Evolutionary conservation across 2,797 vertebrate species (phyloP).

Genomic region (Harpagifer antarcticus): DNA sequence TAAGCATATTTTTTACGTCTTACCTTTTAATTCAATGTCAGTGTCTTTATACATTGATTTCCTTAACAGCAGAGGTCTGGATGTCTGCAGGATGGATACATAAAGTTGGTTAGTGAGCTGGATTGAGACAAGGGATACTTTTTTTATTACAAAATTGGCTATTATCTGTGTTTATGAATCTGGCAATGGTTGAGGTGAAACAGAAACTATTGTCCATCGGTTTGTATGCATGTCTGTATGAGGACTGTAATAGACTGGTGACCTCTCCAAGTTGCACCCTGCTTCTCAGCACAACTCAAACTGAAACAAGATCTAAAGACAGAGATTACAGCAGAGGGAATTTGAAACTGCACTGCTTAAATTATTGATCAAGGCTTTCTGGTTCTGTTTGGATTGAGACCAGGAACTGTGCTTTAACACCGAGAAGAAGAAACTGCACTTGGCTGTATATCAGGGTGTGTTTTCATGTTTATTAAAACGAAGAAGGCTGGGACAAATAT

Average conservation of each 20-base stretch:
- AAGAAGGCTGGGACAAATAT: neutral
- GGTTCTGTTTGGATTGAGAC: slow-evolving; percentile 8
- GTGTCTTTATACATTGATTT: slow-evolving; percentile 92
- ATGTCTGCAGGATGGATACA: slow-evolving; percentile 78
- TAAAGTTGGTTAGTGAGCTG: slow-evolving; percentile 16
- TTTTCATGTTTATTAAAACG: neutral
- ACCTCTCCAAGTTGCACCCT: neutral
- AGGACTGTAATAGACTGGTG: neutral
- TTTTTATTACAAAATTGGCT: neutral
- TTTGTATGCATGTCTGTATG: neutral
- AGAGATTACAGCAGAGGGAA: slow-evolving; percentile 32
- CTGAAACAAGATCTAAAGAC: slow-evolving; percentile 47
- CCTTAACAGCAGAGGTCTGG: slow-evolving; percentile 85
- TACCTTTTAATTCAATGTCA: slow-evolving; percentile 89
- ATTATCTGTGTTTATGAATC: too few species aligned
- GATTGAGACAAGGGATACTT: neutral
- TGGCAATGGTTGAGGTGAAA: neutral
- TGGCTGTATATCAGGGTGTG: neutral
- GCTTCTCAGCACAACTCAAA: slow-evolving; percentile 20
- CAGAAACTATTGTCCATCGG: neutral
- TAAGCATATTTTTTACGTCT: slow-evolving; percentile 42
- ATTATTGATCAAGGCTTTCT: slow-evolving; percentile 69
- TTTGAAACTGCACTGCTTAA: slow-evolving; percentile 54
- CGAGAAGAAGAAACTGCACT: neutral
- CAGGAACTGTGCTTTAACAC: neutral